Conservation (phyloP, 2,113 vertebrate genomes). For the cat (Felis catus) region F.catus_Fca126_mat1.0 CM031426.1:50840501-50841000, state of each 20-base stretch:
- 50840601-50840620: background rate
- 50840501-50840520: conserved; percentile 53
- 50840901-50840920: background rate
- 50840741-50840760: background rate
- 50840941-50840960: background rate
- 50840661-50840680: background rate
- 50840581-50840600: conserved; percentile 59
- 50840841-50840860: background rate
- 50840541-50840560: conserved; percentile 51
- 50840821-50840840: background rate
- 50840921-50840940: background rate
- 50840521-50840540: conserved; percentile 27
- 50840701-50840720: conserved; percentile 34
- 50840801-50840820: background rate
- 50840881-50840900: background rate
- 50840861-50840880: background rate
- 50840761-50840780: background rate
- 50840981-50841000: background rate
- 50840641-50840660: background rate
- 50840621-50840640: background rate
- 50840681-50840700: background rate
- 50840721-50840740: background rate
- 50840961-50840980: background rate
- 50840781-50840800: background rate
- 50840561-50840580: conserved; percentile 43